Evolutionary conservation across 2,797 vertebrate genomes (phyloP).

Genomic region (Anableps anableps): DNA sequence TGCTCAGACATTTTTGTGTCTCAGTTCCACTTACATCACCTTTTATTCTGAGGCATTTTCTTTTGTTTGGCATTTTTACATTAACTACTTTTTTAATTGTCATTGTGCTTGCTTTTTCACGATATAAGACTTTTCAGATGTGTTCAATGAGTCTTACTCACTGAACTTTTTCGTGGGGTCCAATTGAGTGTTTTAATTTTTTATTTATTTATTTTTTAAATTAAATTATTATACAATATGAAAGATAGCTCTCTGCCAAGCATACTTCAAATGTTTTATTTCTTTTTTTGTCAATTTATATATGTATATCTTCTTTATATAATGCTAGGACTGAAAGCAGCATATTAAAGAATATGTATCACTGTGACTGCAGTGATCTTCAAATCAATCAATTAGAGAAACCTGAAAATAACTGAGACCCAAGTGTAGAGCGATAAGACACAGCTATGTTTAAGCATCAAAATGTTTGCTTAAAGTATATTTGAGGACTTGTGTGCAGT

Average conservation of each 20-base stretch:
- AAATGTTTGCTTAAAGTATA: conserved; percentile 13
- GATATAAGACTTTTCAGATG: too few relatives aligned
- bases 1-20: too few relatives aligned
- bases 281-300: background rate
- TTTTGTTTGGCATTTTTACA: too few relatives aligned
- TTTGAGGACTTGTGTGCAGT: conserved; percentile 7
- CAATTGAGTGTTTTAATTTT: background rate
- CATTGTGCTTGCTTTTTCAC: too few relatives aligned
- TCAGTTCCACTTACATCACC: too few relatives aligned
- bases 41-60: too few relatives aligned
- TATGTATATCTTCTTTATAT: background rate
- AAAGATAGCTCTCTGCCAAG: background rate
- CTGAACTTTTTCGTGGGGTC: background rate
- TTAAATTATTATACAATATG: background rate
- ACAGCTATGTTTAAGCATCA: background rate
- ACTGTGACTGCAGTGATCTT: background rate
- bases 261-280: background rate
- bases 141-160: background rate
- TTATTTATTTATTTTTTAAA: background rate
- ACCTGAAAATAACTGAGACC: background rate
- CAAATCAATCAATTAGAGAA: background rate
- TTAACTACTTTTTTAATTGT: too few relatives aligned
- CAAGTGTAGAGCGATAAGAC: background rate
- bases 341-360: background rate
- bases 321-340: background rate